Percentiles rank a stretch among this genome's conserved stretches.
phyloP scores from a whole-genome alignment of 2,888 invertebrate genomes.

The Griposia aprilina region DNA sequence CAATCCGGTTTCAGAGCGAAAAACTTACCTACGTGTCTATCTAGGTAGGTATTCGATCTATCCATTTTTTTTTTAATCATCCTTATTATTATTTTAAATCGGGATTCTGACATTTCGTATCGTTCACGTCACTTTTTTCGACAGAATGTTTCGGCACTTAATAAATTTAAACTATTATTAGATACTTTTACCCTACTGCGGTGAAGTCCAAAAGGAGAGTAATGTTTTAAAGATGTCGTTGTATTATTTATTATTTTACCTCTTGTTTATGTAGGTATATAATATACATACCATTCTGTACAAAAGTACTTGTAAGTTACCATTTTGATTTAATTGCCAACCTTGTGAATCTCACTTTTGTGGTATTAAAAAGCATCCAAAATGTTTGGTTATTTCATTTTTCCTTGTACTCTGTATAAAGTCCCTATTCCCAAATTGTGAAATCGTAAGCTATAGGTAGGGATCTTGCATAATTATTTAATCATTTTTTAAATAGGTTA shows the following conservation, averaged over 20 bases:
- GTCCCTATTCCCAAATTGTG: not conserved
- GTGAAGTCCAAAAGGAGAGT: not conserved
- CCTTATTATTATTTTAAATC: too few relatives aligned
- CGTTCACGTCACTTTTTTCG: too few relatives aligned
- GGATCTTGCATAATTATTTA: not conserved
- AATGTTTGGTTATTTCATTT: slow-evolving; percentile 49
- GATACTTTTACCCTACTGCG: not conserved
- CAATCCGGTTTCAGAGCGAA: not conserved
- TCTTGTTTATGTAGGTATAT: not conserved
- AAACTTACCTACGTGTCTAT: not conserved
- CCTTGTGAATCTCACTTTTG: slow-evolving; percentile 73
- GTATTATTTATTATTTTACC: not conserved
- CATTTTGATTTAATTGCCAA: slow-evolving; percentile 66
- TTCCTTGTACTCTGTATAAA: not conserved
- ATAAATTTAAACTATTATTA: too few relatives aligned
- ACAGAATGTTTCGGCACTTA: too few relatives aligned
- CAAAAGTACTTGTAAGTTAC: slow-evolving; percentile 48
- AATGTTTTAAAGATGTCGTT: not conserved
- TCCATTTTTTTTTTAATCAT: not conserved
- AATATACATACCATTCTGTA: slow-evolving; percentile 5
- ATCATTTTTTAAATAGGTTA: not conserved
- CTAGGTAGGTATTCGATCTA: not conserved
- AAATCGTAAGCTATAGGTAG: not conserved
- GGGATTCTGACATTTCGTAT: not conserved
- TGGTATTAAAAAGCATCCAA: slow-evolving; percentile 72